Base-by-base conservation (phyloP, 2,888 invertebrate genomes). In the Cryptophagus acutangulus region DNA sequence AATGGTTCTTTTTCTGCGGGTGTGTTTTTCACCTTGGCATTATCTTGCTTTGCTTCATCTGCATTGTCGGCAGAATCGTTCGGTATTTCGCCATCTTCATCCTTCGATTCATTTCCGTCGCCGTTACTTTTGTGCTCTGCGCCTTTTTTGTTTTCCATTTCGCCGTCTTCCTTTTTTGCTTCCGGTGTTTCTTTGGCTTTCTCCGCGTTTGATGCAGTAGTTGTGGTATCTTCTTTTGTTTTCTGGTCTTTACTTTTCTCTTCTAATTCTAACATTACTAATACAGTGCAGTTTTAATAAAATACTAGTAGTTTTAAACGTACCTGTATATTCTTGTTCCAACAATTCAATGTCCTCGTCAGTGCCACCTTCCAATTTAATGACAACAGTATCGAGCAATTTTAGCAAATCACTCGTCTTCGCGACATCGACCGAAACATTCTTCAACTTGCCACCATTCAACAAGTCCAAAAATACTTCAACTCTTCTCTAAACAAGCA, bases 301-400 rank as follows among this genome's bases (percentile, higher is more conserved):
- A 28, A 13, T 29, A 30, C 10, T n/a, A 2, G n/a, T 17, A n/a
- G 29, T 41, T 34, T 16, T 38, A 3, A 20, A 17, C 18, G 4
- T 26, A 68, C 70, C 48, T 70, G 74, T 50, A 51, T 68, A 68
- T 55, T 81, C 80, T 55, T 82, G 77, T 57, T 94, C 91, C n/a
- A 96, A 74, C 16, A 84, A 76, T 54, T 84, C 85, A 12, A 95
- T 71, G 70, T 96, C 96, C 57, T 88, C 87, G 31, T 90, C 89
- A 0, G 82, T 82, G 1, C 90, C 91, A 13, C 95, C 97, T 71
- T 99, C 97, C 29, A 99, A 74, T 67, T 92, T 89, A 47, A 99
- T 93, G 3, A 99, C 97, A 28, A 93, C 95, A 39, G 95, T 89
- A 68, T 99, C 99, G 42, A 99, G 76, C 6, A 99, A 73, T 52